Conservation (phyloP, 1,140 invertebrate genomes). For the Cotesia vestalis region DNA sequence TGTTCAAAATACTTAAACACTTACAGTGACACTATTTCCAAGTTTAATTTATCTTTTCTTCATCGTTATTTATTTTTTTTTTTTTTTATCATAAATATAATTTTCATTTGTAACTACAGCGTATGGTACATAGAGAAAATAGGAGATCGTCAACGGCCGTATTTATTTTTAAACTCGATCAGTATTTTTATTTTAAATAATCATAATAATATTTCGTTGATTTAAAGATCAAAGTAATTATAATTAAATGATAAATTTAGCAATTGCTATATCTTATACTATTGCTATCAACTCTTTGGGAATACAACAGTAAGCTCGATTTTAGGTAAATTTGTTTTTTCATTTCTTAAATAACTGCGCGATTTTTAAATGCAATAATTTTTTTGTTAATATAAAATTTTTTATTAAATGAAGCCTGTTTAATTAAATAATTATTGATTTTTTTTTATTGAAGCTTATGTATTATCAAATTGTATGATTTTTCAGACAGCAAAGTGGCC, state of each 20-base stretch:
- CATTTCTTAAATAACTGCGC: neutral
- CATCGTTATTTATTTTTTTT: too few species aligned
- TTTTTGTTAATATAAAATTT: constrained; percentile 6
- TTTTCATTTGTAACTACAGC: constrained; percentile 54
- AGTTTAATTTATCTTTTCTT: neutral
- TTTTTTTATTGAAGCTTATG: neutral
- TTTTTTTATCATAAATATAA: constrained; percentile 54
- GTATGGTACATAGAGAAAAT: constrained; percentile 54
- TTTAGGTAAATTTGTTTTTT: constrained; percentile 4
- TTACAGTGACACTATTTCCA: neutral
- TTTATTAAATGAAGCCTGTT: constrained; percentile 24
- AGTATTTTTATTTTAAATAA: neutral
- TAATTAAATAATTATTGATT: constrained; percentile 5
- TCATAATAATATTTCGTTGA: neutral
- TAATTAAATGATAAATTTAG: too few species aligned
- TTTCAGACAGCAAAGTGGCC: too few species aligned
- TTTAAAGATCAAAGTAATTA: neutral
- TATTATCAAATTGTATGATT: too few species aligned
- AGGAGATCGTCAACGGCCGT: constrained; percentile 41
- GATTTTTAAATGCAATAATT: neutral
- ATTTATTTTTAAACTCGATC: constrained; percentile 9
- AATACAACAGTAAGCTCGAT: constrained; percentile 4
- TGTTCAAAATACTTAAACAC: neutral
- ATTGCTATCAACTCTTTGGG: neutral
- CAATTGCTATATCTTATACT: neutral